phyloP scores from a whole-genome alignment of 2,113 vertebrate species.

The Pangasianodon gigas region DNA sequence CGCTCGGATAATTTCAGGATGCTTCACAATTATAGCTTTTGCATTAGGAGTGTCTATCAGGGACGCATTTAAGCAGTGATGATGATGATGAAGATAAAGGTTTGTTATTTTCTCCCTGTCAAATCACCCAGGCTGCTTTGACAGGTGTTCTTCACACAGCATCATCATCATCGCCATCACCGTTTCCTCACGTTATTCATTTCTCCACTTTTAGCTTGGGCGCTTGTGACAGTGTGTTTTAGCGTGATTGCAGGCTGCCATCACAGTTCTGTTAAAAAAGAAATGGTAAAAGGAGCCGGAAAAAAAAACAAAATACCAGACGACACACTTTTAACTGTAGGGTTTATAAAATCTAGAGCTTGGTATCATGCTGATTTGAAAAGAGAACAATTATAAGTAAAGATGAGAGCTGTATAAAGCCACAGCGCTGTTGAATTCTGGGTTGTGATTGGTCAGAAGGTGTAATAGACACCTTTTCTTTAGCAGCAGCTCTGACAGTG shows the following conservation, averaged over 20 bases:
- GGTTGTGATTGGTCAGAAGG: neutral
- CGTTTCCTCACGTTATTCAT: neutral
- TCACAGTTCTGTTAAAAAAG: neutral
- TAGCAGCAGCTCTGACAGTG: neutral
- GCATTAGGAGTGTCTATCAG: neutral
- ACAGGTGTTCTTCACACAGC: neutral
- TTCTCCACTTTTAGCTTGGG: neutral
- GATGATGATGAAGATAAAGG: neutral
- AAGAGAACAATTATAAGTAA: neutral
- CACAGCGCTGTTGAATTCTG: neutral
- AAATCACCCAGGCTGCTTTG: neutral
- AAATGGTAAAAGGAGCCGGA: neutral
- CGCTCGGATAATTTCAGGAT: neutral
- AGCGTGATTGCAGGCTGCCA: conserved; percentile 9
- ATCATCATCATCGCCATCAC: neutral
- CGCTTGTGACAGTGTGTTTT: neutral
- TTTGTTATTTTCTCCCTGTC: neutral
- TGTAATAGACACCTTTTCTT: neutral
- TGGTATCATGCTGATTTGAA: neutral
- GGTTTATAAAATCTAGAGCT: neutral
- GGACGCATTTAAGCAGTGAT: neutral
- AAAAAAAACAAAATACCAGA: neutral
- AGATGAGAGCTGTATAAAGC: neutral
- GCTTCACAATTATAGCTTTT: neutral
- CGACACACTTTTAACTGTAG: neutral